Percentiles rank a stretch among this genome's conserved stretches.
Evolutionary conservation across 2,888 invertebrate genomes (phyloP).

Genomic region (Orgyia antiqua): DNA sequence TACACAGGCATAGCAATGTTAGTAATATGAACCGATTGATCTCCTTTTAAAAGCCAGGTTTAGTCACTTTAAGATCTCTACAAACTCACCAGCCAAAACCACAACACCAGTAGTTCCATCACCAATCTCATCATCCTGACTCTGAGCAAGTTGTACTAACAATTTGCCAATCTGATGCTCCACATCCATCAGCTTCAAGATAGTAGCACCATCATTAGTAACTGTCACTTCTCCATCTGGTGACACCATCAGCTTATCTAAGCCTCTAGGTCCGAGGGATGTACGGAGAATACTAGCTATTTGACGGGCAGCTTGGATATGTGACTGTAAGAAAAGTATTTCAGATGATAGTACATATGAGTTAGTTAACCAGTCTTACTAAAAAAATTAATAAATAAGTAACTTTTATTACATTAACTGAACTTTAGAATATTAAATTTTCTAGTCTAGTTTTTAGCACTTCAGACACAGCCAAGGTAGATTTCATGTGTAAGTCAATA

Average conservation of each 20-base stretch:
- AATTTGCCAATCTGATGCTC: constrained; percentile 99
- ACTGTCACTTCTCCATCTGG: constrained; percentile 98
- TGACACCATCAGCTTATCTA: constrained; percentile 98
- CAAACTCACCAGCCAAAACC: constrained; percentile 80
- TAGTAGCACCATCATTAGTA: constrained; percentile 99
- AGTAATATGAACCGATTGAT: too few species aligned
- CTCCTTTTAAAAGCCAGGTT: too few species aligned
- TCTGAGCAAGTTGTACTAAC: constrained; percentile 98
- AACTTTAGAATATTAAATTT: too few species aligned
- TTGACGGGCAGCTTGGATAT: constrained; percentile 97
- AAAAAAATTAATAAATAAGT: too few species aligned
- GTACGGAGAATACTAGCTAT: constrained; percentile 94
- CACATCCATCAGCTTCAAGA: constrained; percentile 98
- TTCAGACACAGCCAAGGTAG: constrained; percentile 12
- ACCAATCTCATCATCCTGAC: constrained; percentile 99
- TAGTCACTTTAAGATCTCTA: too few species aligned
- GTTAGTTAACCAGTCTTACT: too few species aligned
- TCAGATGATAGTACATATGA: not conserved
- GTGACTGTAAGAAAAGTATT: constrained; percentile 83
- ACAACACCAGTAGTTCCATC: constrained; percentile 99
- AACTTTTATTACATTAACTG: too few species aligned
- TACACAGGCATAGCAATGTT: too few species aligned
- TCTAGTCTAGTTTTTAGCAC: too few species aligned
- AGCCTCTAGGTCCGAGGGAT: constrained; percentile 96
- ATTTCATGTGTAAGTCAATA: constrained; percentile 13